Evolutionary conservation across 2,797 vertebrate genomes (phyloP).

Genomic region (Choloepus didactylus): DNA sequence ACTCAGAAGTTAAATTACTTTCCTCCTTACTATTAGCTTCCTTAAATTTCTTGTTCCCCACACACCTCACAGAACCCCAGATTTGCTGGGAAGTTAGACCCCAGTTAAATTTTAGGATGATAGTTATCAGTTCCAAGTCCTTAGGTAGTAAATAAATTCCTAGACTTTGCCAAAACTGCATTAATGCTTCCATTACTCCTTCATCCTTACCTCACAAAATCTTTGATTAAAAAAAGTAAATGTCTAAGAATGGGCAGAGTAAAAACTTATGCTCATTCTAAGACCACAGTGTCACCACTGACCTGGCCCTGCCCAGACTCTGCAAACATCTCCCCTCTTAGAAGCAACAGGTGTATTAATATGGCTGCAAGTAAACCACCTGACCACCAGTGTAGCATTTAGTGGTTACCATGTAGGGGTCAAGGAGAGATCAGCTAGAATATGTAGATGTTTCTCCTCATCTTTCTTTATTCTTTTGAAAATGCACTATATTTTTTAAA

Average conservation of each 20-base stretch:
- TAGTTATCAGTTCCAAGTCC: neutral
- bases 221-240: conserved; percentile 6
- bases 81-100: neutral
- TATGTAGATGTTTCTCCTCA: neutral
- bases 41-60: neutral
- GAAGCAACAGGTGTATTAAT: neutral
- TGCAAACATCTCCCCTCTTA: neutral
- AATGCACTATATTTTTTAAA: neutral
- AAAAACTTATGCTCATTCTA: neutral
- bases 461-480: neutral
- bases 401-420: neutral
- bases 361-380: neutral
- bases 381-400: neutral
- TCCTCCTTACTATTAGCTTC: neutral
- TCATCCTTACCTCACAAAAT: neutral
- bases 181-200: neutral
- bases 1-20: neutral
- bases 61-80: neutral
- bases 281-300: neutral
- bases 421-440: neutral
- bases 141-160: neutral
- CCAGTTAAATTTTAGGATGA: neutral
- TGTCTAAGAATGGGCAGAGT: neutral
- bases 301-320: neutral
- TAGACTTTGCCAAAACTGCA: neutral